Evolutionary conservation across 2,888 invertebrate species (phyloP).

Genomic region (Ennomos fuscantarius): DNA sequence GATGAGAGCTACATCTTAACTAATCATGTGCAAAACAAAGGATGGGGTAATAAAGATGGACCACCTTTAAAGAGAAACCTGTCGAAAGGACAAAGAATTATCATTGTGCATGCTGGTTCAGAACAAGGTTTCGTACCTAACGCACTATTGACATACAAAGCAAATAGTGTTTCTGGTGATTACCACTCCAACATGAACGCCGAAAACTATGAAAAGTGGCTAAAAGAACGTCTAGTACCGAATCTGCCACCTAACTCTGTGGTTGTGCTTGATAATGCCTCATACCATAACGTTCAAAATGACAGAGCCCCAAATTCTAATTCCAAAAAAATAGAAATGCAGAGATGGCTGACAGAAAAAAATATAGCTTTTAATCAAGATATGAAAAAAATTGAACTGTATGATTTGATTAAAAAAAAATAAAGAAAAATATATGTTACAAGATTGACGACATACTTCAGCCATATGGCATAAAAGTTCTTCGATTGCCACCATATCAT

Average conservation of each 20-base stretch:
- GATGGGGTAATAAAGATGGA: background rate
- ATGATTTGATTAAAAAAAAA: conserved; percentile 5
- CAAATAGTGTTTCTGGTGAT: conserved; percentile 18
- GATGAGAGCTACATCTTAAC: conserved; percentile 17
- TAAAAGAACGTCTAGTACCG: conserved; percentile 42
- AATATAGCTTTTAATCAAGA: conserved; percentile 23
- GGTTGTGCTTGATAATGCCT: conserved; percentile 42
- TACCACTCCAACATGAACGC: conserved; percentile 50
- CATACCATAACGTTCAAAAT: conserved; percentile 43
- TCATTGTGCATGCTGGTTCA: conserved; percentile 8
- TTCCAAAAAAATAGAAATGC: conserved; percentile 41
- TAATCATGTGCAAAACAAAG: conserved; percentile 12
- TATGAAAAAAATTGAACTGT: conserved; percentile 1
- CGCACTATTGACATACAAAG: conserved; percentile 23
- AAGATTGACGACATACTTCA: too few species aligned
- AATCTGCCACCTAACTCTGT: conserved; percentile 44
- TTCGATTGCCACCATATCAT: too few species aligned
- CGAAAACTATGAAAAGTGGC: conserved; percentile 46
- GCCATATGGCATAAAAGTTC: too few species aligned
- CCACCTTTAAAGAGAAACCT: too few species aligned
- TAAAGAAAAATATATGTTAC: too few species aligned
- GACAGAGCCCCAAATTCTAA: conserved; percentile 37
- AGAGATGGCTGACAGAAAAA: conserved; percentile 40
- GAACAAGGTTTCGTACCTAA: conserved; percentile 3
- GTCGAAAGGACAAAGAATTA: background rate